Evolutionary conservation across 2,888 invertebrate genomes (phyloP).

Genomic region (Cephus spinipes): DNA sequence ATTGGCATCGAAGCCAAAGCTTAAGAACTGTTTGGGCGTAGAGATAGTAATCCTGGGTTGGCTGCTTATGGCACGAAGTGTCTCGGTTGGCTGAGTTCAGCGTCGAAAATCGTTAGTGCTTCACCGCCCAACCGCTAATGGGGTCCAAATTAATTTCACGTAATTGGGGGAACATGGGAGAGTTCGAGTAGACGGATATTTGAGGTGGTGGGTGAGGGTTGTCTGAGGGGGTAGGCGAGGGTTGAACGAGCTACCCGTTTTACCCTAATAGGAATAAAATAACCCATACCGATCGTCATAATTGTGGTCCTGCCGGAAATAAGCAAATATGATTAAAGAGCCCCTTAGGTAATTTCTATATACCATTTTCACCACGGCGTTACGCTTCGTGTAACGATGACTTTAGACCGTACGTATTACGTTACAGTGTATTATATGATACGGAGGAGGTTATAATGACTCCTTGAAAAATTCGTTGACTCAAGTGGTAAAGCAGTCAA

Average conservation of each 20-base stretch:
- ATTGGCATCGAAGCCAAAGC: not conserved
- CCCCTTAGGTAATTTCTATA: slow-evolving; percentile 44
- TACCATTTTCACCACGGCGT: slow-evolving; percentile 27
- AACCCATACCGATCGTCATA: slow-evolving; percentile 52
- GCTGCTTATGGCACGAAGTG: slow-evolving; percentile 1
- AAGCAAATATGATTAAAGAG: slow-evolving; percentile 60
- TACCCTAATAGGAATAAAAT: slow-evolving; percentile 66
- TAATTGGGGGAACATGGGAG: slow-evolving; percentile 53
- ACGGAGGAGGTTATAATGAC: not conserved
- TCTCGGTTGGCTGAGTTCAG: slow-evolving; percentile 36
- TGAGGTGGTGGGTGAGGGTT: not conserved
- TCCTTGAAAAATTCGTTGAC: not conserved
- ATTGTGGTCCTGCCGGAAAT: slow-evolving; percentile 60
- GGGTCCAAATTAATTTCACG: slow-evolving; percentile 64
- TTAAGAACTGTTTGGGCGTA: not conserved
- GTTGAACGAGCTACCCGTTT: slow-evolving; percentile 52
- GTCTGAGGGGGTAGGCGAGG: not conserved
- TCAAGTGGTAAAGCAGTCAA: not conserved
- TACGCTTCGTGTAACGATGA: slow-evolving; percentile 46
- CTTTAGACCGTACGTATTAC: not conserved
- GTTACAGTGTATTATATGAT: not conserved
- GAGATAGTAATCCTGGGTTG: not conserved
- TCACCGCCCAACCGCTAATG: slow-evolving; percentile 55
- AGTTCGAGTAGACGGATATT: not conserved
- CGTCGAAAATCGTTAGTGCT: slow-evolving; percentile 58